Conservation (phyloP, 2,888 invertebrate species). For the Spilarctia lutea region DNA sequence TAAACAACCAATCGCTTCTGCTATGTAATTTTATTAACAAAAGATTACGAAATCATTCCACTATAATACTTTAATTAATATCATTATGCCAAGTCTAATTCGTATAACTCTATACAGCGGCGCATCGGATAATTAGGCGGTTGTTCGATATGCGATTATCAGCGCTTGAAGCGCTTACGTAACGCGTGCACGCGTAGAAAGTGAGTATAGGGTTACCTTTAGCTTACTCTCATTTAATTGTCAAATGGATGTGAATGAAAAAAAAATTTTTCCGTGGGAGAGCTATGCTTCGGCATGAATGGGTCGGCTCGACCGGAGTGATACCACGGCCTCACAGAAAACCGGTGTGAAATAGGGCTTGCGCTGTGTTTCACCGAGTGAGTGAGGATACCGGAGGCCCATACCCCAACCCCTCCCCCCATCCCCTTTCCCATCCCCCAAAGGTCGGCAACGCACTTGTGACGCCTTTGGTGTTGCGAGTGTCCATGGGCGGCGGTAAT, state of each 20-base stretch:
- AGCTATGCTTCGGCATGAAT: too few species aligned
- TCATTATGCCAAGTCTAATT: constrained; percentile 26
- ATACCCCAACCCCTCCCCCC: too few species aligned
- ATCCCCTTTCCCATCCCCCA: too few species aligned
- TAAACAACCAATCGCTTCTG: background rate
- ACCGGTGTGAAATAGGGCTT: too few species aligned
- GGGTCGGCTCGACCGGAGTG: too few species aligned
- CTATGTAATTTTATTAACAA: constrained; percentile 3
- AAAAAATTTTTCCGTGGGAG: too few species aligned
- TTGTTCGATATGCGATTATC: constrained; percentile 46
- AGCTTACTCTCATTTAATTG: background rate
- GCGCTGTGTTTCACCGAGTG: too few species aligned
- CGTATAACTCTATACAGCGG: background rate
- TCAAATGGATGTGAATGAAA: background rate
- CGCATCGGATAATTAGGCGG: constrained; percentile 39
- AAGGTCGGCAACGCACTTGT: too few species aligned
- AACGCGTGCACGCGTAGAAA: constrained; percentile 39
- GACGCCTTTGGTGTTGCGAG: too few species aligned
- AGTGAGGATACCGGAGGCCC: too few species aligned
- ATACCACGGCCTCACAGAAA: too few species aligned
- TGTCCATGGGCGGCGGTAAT: too few species aligned
- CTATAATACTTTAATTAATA: constrained; percentile 9
- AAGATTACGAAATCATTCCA: background rate
- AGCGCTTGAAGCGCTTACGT: constrained; percentile 21
- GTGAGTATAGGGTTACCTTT: constrained; percentile 37